Evolutionary conservation across 2,888 invertebrate genomes (phyloP).

Genomic region (Periphyllus acericola): DNA sequence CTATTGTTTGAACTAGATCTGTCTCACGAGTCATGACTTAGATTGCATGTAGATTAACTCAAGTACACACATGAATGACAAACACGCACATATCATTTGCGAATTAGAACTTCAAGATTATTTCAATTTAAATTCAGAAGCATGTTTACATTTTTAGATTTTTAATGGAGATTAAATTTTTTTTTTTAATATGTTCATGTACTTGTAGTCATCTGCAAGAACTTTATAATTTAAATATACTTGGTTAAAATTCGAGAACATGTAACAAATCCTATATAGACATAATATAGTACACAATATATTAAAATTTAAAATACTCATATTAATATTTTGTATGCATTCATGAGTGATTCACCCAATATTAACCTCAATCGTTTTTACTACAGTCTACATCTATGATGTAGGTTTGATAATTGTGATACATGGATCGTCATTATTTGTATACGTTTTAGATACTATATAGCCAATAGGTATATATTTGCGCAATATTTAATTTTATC

Average conservation of each 20-base stretch:
- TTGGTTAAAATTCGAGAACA: background rate
- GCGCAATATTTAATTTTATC: too few relatives aligned
- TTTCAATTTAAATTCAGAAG: background rate
- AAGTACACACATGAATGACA: background rate
- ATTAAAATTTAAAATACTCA: too few relatives aligned
- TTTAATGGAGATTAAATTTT: background rate
- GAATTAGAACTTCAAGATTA: background rate
- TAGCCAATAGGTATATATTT: too few relatives aligned
- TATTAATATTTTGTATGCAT: too few relatives aligned
- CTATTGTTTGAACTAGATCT: background rate
- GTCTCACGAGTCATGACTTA: background rate
- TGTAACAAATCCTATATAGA: too few relatives aligned
- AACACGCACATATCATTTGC: background rate
- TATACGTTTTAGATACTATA: too few relatives aligned
- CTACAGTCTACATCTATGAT: too few relatives aligned
- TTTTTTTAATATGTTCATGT: background rate
- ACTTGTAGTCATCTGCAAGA: background rate
- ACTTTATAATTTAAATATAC: background rate
- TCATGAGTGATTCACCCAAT: too few relatives aligned
- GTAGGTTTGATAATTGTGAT: too few relatives aligned
- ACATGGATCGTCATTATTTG: too few relatives aligned
- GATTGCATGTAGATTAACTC: slow-evolving; percentile 25
- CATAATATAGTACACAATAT: too few relatives aligned
- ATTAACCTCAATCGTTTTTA: too few relatives aligned
- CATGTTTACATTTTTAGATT: slow-evolving; percentile 10